A percentile compares a stretch with the other conserved stretches of the same genome.
These are phyloP conservation scores for Equus przewalskii DNA, from an alignment of 2,113 vertebrate species.

Conservation along the genomic window DNA sequence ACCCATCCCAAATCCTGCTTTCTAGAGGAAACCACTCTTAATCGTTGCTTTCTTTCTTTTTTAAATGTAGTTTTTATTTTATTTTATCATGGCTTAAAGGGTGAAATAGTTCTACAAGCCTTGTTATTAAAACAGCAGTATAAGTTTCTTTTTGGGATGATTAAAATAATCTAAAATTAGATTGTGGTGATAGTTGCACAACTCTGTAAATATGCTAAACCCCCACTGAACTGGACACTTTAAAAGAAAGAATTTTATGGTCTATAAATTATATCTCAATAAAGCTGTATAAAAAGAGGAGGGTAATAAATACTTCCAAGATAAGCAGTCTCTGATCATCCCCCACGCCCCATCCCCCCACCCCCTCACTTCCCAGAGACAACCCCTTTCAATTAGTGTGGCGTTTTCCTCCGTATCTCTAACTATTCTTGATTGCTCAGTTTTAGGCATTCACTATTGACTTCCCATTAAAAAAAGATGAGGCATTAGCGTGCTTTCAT, in stretches of 20 bases:
- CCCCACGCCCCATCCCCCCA: no score
- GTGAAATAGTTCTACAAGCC: not conserved
- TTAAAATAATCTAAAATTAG: conserved; percentile 35
- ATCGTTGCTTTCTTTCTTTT: not conserved
- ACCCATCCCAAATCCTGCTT: not conserved
- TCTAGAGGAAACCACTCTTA: not conserved
- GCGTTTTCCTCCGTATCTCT: not conserved
- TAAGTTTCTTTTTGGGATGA: not conserved
- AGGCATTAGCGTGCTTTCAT: not conserved
- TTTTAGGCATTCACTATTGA: not conserved
- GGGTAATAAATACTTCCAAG: not conserved
- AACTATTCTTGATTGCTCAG: not conserved
- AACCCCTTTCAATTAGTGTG: not conserved
- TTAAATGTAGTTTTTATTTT: conserved; percentile 5
- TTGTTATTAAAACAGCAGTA: conserved; percentile 1
- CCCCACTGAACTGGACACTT: not conserved
- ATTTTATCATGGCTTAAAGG: conserved; percentile 19
- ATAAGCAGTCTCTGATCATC: not conserved
- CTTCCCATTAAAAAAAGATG: not conserved
- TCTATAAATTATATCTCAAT: not conserved
- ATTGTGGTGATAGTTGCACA: not conserved
- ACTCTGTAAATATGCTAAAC: not conserved
- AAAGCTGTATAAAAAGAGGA: not conserved
- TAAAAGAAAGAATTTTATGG: not conserved
- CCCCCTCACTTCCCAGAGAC: not conserved